Conservation (phyloP, 2,888 invertebrate genomes). For the Drosophila sordidula region DNA sequence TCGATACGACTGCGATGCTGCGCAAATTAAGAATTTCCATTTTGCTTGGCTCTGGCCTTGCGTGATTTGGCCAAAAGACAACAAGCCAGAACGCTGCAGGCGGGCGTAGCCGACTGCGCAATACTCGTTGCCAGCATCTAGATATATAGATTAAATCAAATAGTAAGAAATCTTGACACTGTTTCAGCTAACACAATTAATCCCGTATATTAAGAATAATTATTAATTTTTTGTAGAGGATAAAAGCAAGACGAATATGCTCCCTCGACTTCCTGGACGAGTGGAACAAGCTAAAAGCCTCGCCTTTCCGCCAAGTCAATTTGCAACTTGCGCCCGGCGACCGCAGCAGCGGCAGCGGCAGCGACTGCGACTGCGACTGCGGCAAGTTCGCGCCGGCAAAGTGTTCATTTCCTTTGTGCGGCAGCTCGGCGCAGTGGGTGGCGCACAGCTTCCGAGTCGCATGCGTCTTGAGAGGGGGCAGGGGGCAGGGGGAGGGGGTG, state of each 20-base stretch:
- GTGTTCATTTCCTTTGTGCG: slow-evolving; percentile 75
- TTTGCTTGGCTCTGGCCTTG: slow-evolving; percentile 43
- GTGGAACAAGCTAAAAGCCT: slow-evolving; percentile 40
- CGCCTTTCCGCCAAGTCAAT: slow-evolving; percentile 58
- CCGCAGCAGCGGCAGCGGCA: slow-evolving; percentile 22
- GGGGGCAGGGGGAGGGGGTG: not conserved
- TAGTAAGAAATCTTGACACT: too few species aligned
- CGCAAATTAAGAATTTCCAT: slow-evolving; percentile 38
- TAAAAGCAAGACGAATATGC: too few species aligned
- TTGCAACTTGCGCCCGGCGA: slow-evolving; percentile 58
- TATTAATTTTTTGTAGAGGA: too few species aligned
- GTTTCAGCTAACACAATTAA: too few species aligned
- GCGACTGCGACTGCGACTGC: slow-evolving; percentile 24
- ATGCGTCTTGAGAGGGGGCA: not conserved
- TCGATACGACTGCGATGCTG: slow-evolving; percentile 45
- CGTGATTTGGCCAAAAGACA: slow-evolving; percentile 27
- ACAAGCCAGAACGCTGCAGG: not conserved
- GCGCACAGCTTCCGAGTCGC: slow-evolving; percentile 16
- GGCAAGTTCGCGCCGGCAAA: slow-evolving; percentile 39
- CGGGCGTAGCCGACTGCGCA: too few species aligned
- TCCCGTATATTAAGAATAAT: too few species aligned
- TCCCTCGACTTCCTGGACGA: too few species aligned
- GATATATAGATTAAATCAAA: too few species aligned
- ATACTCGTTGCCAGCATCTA: too few species aligned
- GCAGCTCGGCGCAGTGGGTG: slow-evolving; percentile 24